Evolutionary conservation across 2,113 vertebrate genomes (phyloP).

Genomic region (Mesembrinibis cayennensis): DNA sequence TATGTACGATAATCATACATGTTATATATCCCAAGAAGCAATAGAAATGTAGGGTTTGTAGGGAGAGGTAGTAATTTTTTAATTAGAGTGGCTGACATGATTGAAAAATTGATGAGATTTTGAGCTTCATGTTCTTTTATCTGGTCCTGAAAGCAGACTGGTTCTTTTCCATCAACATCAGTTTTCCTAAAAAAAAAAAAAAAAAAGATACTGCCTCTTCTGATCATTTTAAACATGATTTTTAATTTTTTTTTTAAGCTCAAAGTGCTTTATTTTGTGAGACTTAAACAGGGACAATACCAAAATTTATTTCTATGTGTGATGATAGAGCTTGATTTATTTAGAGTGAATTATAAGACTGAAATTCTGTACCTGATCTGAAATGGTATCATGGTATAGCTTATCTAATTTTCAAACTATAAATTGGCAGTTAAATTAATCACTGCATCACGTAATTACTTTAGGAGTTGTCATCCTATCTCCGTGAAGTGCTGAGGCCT

Average conservation of each 20-base stretch:
- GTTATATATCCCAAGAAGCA: not conserved
- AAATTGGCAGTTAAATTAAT: not conserved
- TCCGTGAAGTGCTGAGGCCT: not conserved
- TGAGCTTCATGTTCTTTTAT: not conserved
- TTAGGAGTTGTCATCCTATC: not conserved
- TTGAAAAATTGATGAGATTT: not conserved
- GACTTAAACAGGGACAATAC: not conserved
- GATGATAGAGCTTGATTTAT: not conserved
- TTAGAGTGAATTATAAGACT: not conserved
- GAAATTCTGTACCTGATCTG: not conserved
- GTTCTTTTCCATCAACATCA: not conserved
- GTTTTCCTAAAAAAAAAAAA: not conserved
- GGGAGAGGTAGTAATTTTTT: not conserved
- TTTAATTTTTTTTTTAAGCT: not conserved
- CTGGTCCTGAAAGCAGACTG: not conserved
- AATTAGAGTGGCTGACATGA: not conserved
- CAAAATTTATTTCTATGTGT: not conserved
- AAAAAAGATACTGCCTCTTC: not conserved
- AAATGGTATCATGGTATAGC: not conserved
- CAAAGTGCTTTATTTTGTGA: not conserved
- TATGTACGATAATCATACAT: not conserved
- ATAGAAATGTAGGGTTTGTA: not conserved
- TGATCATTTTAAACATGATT: not conserved
- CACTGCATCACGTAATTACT: not conserved
- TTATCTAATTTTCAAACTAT: not conserved